Percentiles rank a stretch among this genome's conserved stretches.
These are phyloP conservation scores for Bubo blakistoni DNA, from an alignment of 2,113 vertebrate species.

Conservation along the genomic window DNA sequence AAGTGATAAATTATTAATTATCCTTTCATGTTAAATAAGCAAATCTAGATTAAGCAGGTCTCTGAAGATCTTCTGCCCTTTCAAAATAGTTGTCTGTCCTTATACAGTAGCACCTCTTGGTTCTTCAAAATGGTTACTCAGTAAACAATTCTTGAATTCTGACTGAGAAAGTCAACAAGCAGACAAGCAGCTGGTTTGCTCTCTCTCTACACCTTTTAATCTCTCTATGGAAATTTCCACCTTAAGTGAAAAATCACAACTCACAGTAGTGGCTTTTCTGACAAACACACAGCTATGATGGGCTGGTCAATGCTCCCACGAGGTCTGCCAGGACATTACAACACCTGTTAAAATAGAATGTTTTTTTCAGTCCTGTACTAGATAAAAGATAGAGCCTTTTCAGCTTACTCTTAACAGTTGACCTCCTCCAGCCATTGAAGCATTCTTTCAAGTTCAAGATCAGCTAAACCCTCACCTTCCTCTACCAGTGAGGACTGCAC, in stretches of 20 bases:
- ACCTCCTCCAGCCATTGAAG: background rate
- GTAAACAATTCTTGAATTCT: background rate
- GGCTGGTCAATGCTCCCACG: background rate
- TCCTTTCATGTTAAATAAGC: background rate
- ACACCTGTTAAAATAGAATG: background rate
- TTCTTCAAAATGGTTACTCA: background rate
- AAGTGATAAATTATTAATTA: background rate
- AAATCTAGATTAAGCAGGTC: background rate
- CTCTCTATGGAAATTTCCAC: background rate
- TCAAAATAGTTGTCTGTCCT: background rate
- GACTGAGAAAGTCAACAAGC: background rate
- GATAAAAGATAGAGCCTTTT: background rate
- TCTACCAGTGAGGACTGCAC: accelerated
- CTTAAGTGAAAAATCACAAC: background rate
- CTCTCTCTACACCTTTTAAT: background rate
- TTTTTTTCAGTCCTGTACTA: background rate
- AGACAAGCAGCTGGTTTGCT: background rate
- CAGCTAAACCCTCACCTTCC: background rate
- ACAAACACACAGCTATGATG: background rate
- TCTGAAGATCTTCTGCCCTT: background rate
- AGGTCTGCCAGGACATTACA: background rate
- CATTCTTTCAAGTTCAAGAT: background rate
- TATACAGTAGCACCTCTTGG: background rate
- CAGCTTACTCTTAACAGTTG: background rate
- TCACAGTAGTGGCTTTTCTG: background rate